Evolutionary conservation across 2,888 invertebrate species (phyloP).

Genomic region (Parelbella ahira): DNA sequence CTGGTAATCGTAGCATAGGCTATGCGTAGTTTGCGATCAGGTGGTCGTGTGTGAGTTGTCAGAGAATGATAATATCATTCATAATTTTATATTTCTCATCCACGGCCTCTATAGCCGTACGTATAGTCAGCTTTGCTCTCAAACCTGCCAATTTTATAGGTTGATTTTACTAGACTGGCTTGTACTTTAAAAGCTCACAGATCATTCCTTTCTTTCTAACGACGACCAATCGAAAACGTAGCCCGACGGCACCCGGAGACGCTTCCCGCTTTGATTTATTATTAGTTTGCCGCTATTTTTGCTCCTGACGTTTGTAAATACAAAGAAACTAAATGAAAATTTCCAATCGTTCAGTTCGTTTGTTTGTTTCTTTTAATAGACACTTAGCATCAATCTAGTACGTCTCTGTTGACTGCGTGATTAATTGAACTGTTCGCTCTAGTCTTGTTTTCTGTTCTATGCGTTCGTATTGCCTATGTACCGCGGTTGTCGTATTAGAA

Average conservation of each 20-base stretch:
- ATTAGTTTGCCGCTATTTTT: conserved; percentile 17
- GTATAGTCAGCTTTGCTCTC: too few relatives aligned
- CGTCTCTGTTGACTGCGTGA: conserved; percentile 18
- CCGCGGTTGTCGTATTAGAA: too few relatives aligned
- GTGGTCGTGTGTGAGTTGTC: too few relatives aligned
- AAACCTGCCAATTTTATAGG: too few relatives aligned
- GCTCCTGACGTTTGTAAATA: conserved; percentile 6
- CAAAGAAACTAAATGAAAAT: conserved; percentile 9
- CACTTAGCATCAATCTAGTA: conserved; percentile 15
- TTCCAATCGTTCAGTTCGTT: not conserved
- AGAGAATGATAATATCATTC: too few relatives aligned
- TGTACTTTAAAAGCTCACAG: too few relatives aligned
- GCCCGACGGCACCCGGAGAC: not conserved
- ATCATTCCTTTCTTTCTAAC: not conserved
- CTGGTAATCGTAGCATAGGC: too few relatives aligned
- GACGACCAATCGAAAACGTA: conserved; percentile 1
- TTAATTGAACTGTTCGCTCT: conserved; percentile 2
- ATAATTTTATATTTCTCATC: too few relatives aligned
- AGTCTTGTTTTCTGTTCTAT: conserved; percentile 1
- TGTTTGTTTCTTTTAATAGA: conserved; percentile 17
- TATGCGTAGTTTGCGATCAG: too few relatives aligned
- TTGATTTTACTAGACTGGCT: too few relatives aligned
- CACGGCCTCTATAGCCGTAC: too few relatives aligned
- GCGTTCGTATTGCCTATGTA: too few relatives aligned
- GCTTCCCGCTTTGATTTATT: conserved; percentile 10